Conservation (phyloP, 2,888 invertebrate genomes). For the Ormyrus rosae region DNA sequence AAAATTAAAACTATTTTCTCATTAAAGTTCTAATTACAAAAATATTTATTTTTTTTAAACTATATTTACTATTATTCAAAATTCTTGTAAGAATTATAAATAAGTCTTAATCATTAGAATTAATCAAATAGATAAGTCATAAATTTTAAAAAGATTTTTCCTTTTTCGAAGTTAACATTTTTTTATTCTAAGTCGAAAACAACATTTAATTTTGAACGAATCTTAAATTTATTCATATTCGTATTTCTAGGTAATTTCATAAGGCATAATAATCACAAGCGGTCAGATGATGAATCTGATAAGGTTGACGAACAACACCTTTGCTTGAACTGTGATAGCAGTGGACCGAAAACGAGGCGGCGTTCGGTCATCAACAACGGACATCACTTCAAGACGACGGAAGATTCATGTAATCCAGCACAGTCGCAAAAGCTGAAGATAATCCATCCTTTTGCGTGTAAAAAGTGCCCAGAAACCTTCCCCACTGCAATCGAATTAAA, state of each 20-base stretch:
- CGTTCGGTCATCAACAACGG: constrained; percentile 30
- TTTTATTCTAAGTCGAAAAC: no score
- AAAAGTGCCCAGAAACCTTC: constrained; percentile 35
- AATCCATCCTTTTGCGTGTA: constrained; percentile 31
- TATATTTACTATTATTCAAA: no score
- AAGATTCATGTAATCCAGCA: background rate
- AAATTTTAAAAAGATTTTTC: no score
- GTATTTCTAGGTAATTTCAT: constrained; percentile 16
- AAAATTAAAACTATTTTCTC: no score
- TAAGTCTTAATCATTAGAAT: no score
- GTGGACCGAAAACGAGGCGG: constrained; percentile 31
- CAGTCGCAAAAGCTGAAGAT: background rate
- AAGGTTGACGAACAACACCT: background rate
- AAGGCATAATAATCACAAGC: constrained; percentile 1
- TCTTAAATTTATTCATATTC: background rate
- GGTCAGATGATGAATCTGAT: background rate
- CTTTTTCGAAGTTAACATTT: no score
- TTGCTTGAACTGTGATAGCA: constrained; percentile 37
- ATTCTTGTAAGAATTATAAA: no score
- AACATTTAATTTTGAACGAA: no score
- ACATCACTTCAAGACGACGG: background rate
- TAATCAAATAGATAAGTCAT: no score
- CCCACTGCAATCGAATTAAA: constrained; percentile 39
- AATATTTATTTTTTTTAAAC: no score
- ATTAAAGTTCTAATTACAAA: no score